Base-by-base conservation (phyloP, 2,113 vertebrate genomes). In the Laticauda laticaudata region DNA sequence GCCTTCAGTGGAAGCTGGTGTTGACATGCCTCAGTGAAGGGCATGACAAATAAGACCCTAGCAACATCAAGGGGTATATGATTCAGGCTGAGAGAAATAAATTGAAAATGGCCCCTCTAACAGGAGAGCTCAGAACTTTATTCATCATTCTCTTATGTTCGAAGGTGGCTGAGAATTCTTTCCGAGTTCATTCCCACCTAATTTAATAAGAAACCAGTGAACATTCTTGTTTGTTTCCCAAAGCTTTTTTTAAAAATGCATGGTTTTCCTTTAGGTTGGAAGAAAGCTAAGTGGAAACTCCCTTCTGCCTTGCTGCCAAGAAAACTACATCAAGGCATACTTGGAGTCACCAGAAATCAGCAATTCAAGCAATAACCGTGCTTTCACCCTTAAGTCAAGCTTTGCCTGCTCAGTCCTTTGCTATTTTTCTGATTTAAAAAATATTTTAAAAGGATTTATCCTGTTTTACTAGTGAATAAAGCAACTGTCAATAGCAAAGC, bases 41-140 rank as follows among this genome's bases (percentile, higher is more conserved):
- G 61, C 87, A 92, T 92, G 92, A 81, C 89, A 92, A 92, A 89
- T 89, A 92, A 92, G 34, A 23, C 92, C 34, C 9, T 81, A 23
- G 87, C 92, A 92, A 92, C 92, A 89, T 89, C 53, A 92, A 89
- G 87, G 45, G 21, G 87, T 45, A 81, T 61, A 56, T 29, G 61
- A 45, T 81, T 81, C 87, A 81, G 61, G 53, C 48, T 10, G 75
- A 87, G n/a, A 56, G 53, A 81, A 89, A 56, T 55, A 88, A 57
- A 89, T 92, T 8, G 61, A 55, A 92, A 89, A 89, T 92, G 81
- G 86, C 48, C 48, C 87, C 23, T 69, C 24, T 14, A 69, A 14
- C 20, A 24, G 15, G 61, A 89, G 51, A 56, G 34, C 55, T 92
- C 48, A 9, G 48, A 48, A 48, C 48, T 48, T 81, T 53, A 81